phyloP scores from a whole-genome alignment of 2,797 vertebrate genomes.

The Pangasius macronema region DNA sequence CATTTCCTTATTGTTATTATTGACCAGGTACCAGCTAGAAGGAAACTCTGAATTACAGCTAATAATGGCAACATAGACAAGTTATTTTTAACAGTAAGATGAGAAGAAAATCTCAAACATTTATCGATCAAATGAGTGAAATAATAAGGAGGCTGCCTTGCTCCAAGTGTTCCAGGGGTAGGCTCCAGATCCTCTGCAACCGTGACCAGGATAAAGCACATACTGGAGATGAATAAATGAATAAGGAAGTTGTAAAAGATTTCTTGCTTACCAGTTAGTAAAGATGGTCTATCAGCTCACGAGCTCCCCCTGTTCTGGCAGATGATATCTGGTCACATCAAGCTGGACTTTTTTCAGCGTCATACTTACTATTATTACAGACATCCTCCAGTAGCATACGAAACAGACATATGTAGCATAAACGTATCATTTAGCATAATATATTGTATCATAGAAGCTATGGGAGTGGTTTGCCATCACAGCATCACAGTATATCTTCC shows the following conservation, averaged over 20 bases:
- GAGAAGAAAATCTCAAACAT: background rate
- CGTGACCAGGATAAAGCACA: background rate
- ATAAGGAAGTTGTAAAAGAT: conserved; percentile 7
- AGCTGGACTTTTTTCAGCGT: background rate
- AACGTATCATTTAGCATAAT: background rate
- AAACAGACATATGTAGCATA: background rate
- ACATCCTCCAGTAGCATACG: background rate
- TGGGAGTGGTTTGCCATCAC: background rate
- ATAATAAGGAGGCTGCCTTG: background rate
- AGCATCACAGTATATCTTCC: background rate
- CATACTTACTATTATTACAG: background rate
- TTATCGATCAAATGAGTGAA: background rate
- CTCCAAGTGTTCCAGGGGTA: background rate
- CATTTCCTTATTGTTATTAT: background rate
- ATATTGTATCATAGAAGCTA: background rate
- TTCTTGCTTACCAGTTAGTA: background rate
- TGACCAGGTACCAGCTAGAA: background rate
- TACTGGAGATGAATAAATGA: background rate
- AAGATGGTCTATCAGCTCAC: background rate
- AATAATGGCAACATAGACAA: background rate
- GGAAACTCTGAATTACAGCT: background rate
- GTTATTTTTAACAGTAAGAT: background rate
- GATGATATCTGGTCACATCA: background rate
- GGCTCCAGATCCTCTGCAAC: background rate
- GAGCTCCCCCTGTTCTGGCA: background rate